These are phyloP conservation scores for Choloepus didactylus DNA, from an alignment of 2,797 vertebrate genomes.

Conservation along the genomic window DNA sequence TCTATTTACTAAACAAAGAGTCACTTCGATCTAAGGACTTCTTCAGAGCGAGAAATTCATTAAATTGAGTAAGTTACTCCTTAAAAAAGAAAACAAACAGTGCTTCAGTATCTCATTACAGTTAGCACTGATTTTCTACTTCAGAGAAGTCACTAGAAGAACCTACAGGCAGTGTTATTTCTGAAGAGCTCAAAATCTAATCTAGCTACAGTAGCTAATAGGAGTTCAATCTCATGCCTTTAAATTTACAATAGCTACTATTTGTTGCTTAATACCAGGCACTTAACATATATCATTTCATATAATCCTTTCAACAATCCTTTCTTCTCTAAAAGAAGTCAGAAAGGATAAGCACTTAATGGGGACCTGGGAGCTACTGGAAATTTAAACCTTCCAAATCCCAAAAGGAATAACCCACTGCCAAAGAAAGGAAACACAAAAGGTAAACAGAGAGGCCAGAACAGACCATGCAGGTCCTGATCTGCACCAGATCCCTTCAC, in stretches of 20 bases:
- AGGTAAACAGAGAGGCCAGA: conserved; percentile 42
- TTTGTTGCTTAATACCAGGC: conserved; percentile 47
- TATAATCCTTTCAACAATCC: conserved; percentile 63
- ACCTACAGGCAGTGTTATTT: conserved; percentile 7
- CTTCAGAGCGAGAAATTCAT: conserved; percentile 47
- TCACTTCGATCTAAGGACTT: conserved; percentile 42
- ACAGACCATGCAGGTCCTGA: not conserved
- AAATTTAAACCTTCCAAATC: conserved; percentile 46
- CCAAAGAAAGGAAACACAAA: conserved; percentile 26
- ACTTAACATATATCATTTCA: conserved; percentile 66
- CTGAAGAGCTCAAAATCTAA: conserved; percentile 51
- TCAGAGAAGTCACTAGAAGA: conserved; percentile 31
- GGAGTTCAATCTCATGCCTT: conserved; percentile 48
- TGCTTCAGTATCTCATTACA: not conserved
- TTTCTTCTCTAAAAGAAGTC: conserved; percentile 7
- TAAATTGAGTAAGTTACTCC: conserved; percentile 46
- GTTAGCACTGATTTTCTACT: conserved; percentile 53
- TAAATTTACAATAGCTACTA: conserved; percentile 14
- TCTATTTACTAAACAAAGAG: conserved; percentile 37
- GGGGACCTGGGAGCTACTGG: not conserved
- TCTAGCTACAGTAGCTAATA: conserved; percentile 31
- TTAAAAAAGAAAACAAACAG: not conserved
- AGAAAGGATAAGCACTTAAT: conserved; percentile 52
- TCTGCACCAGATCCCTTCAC: not conserved
- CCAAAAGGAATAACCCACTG: conserved; percentile 38